Percentiles rank a stretch among this genome's conserved stretches.
These are phyloP conservation scores for Xenopus tropicalis DNA, from an alignment of 2,113 vertebrate genomes.

Conservation along the genomic window UCB_Xtro_10.0 CM004450.2:63487001-63487500, in stretches of 20 bases:
- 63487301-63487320: background rate
- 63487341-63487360: too few species aligned
- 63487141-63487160: background rate
- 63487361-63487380: background rate
- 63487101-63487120: background rate
- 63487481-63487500: too few species aligned
- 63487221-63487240: background rate
- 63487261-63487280: conserved; percentile 6
- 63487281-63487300: conserved; percentile 2
- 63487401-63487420: too few species aligned
- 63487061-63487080: background rate
- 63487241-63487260: background rate
- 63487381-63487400: background rate
- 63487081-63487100: conserved; percentile 9
- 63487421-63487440: too few species aligned
- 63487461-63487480: too few species aligned
- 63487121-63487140: background rate
- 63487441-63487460: too few species aligned
- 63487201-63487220: background rate
- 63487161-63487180: background rate
- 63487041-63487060: background rate
- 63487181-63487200: background rate
- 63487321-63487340: background rate
- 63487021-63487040: too few species aligned
- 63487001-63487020: too few species aligned